Base-by-base conservation (phyloP, 2,113 vertebrate species). In the Xenopus tropicalis region DNA sequence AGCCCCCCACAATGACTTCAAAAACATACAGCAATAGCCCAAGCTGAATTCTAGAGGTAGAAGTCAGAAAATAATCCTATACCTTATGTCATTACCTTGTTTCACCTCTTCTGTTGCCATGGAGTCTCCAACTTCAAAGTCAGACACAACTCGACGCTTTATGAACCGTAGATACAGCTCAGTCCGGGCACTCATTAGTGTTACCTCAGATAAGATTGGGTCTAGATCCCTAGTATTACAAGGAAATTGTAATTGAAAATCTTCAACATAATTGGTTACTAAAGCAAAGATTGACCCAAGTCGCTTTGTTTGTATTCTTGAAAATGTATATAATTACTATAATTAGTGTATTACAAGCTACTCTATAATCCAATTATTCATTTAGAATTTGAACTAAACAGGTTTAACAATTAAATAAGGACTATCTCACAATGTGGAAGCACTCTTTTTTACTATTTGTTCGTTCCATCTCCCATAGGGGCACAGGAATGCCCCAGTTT, bases 81-180 rank as follows among this genome's bases (percentile, higher is more conserved):
- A 37, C 29, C 29, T 37, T 37, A 46, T 7, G 7, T 13, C n/a
- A 42, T 89, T 89, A 98, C 97, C 96, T 85, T 93, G 93, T 52
- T 93, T 95, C 58, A 93, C 82, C 42, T 93, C 93, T 82, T 96
- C 94, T 14, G 87, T 81, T 25, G 90, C 91, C 77, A 87, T 82
- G 13, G 91, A 91, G 72, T 99, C 97, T 25, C 91, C 95, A 72
- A 98, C 94, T 80, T 99, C 96, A 79, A 99, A 98, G 83, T 99
- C 97, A 0, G 95, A 88, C 25, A 87, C 82, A 69, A 99, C 89
- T 24, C 96, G 91, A 5, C 95, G 94, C 65, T 90, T 93, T 80
- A 99, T 80, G 83, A 99, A 99, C 51, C 96, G 91, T 74, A 99
- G 74, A 83, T 99, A 99, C n/a, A 99, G 90, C 80, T 98, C 97